Conservation (phyloP, 2,797 vertebrate genomes). For the Strix occidentalis region DNA sequence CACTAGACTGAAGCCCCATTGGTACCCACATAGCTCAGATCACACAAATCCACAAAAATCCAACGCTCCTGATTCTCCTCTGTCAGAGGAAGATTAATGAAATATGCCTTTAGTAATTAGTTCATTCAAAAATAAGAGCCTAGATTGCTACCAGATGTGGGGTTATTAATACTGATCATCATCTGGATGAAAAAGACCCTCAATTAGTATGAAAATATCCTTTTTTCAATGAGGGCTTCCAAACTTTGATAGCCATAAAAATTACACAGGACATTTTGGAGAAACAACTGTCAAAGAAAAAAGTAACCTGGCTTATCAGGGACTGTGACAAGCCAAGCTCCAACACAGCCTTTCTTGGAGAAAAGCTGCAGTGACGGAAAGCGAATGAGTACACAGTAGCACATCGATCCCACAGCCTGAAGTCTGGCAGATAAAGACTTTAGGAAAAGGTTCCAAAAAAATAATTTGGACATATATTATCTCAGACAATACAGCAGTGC, state of each 20-base stretch:
- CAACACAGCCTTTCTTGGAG: neutral
- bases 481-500: neutral
- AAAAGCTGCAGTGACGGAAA: neutral
- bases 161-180: neutral
- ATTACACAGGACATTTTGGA: neutral
- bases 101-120: neutral
- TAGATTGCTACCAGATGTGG: neutral
- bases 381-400: neutral
- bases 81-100: neutral
- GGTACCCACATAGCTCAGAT: neutral
- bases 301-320: constrained; percentile 8
- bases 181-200: neutral
- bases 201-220: neutral
- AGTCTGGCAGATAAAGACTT: constrained; percentile 56
- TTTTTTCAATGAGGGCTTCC: neutral
- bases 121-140: neutral
- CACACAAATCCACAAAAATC: neutral
- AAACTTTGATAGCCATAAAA: neutral
- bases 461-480: constrained; percentile 36
- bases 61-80: neutral
- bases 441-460: constrained; percentile 23
- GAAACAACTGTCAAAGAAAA: neutral
- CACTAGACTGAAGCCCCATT: neutral
- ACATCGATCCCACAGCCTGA: constrained; percentile 61
- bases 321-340: constrained; percentile 7